phyloP scores from a whole-genome alignment of 2,888 invertebrate species.

The Aspidiotus destructor region DNA sequence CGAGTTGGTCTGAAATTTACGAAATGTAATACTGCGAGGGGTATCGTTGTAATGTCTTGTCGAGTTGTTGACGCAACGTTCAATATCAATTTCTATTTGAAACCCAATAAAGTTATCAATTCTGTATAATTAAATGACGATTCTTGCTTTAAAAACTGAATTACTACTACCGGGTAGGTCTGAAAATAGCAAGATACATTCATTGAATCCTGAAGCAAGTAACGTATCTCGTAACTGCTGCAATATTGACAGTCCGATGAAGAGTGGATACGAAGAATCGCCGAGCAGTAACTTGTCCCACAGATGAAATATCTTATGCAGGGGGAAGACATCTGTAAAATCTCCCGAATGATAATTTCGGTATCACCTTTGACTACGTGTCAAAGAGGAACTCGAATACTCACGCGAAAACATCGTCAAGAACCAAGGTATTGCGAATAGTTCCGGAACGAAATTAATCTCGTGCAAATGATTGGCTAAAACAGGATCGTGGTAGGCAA shows the following conservation, averaged over 20 bases:
- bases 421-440: conserved; percentile 99
- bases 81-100: conserved; percentile 76
- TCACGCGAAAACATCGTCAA: conserved; percentile 97
- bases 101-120: not conserved
- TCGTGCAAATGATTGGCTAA: conserved; percentile 81
- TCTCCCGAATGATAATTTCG: conserved; percentile 15
- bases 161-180: conserved; percentile 64
- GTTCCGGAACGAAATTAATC: conserved; percentile 91
- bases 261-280: conserved; percentile 84
- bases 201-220: conserved; percentile 88
- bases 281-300: conserved; percentile 95
- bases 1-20: conserved; percentile 57
- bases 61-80: conserved; percentile 80
- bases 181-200: conserved; percentile 95
- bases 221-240: conserved; percentile 75
- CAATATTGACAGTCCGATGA: conserved; percentile 87
- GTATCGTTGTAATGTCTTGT: conserved; percentile 74
- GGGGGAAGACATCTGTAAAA: conserved; percentile 84
- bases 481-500: conserved; percentile 89
- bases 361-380: no score
- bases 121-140: not conserved
- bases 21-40: conserved; percentile 76
- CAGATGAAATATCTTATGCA: conserved; percentile 92
- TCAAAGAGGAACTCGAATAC: conserved; percentile 41
- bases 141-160: not conserved